These are phyloP conservation scores for Sebastolobus altivelis DNA, from an alignment of 2,797 vertebrate genomes.

Conservation along the genomic window DNA sequence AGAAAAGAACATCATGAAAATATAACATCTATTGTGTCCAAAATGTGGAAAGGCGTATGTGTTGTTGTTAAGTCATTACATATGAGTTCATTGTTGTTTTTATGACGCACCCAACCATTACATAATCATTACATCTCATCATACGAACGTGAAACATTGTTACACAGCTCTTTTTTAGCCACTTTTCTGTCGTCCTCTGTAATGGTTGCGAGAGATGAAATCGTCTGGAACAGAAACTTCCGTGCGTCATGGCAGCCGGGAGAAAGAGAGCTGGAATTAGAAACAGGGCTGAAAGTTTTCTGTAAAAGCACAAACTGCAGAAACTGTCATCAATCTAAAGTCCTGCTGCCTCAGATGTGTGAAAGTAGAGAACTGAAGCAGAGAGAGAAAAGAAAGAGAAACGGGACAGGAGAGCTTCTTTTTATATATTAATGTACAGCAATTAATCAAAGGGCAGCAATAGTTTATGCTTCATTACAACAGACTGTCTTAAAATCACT, in stretches of 20 bases:
- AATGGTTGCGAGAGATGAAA: constrained; percentile 7
- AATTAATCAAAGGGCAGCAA: background rate
- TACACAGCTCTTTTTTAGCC: background rate
- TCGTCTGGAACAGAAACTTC: constrained; percentile 28
- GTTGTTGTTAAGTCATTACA: background rate
- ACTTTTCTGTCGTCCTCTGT: background rate
- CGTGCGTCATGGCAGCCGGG: constrained; percentile 13
- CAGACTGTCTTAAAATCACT: background rate
- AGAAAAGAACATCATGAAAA: background rate
- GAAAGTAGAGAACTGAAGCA: background rate
- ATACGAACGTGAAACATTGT: background rate
- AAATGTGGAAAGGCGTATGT: accelerated
- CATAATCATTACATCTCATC: background rate
- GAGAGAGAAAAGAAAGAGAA: background rate
- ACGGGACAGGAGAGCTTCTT: background rate
- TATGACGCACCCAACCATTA: background rate
- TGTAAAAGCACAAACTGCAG: constrained; percentile 20
- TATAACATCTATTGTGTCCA: background rate
- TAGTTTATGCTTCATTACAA: background rate
- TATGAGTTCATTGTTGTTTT: background rate
- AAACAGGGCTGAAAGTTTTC: constrained; percentile 18
- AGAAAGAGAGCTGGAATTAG: constrained; percentile 26
- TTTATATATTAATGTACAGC: background rate
- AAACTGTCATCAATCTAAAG: constrained; percentile 39
- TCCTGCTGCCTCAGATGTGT: background rate